Evolutionary conservation across 2,797 vertebrate species (phyloP).

Genomic region (Nannoperca australis): DNA sequence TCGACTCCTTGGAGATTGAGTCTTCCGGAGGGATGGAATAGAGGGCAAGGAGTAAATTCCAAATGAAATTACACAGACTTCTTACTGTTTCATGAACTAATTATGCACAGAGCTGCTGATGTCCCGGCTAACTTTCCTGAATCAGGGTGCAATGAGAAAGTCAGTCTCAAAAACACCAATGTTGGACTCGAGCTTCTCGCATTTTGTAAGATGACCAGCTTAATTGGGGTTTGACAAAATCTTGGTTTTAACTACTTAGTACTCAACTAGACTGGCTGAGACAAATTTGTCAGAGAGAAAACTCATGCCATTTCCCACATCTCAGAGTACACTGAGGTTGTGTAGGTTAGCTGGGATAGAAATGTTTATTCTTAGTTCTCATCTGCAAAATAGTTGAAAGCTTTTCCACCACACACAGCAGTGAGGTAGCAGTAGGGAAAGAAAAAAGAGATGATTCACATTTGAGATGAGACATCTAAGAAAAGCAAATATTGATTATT

Average conservation of each 20-base stretch:
- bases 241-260: constrained; percentile 23
- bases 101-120: constrained; percentile 63
- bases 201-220: constrained; percentile 41
- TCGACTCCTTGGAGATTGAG: constrained; percentile 76
- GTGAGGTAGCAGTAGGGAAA: neutral
- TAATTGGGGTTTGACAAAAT: constrained; percentile 47
- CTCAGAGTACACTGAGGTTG: constrained; percentile 14
- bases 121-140: constrained; percentile 60
- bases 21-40: constrained; percentile 72
- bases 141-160: constrained; percentile 30
- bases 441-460: constrained; percentile 6
- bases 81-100: constrained; percentile 74
- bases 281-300: constrained; percentile 22
- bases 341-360: constrained; percentile 21
- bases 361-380: constrained; percentile 32
- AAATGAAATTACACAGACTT: constrained; percentile 78
- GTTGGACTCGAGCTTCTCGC: constrained; percentile 6
- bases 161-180: constrained; percentile 34
- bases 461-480: constrained; percentile 15
- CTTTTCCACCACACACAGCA: constrained; percentile 18
- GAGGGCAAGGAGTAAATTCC: constrained; percentile 73
- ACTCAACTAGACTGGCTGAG: constrained; percentile 31
- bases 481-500: constrained; percentile 23
- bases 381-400: constrained; percentile 33
- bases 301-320: neutral